Base-by-base conservation (phyloP, 2,888 invertebrate genomes). In the Papilio elwesi region DNA sequence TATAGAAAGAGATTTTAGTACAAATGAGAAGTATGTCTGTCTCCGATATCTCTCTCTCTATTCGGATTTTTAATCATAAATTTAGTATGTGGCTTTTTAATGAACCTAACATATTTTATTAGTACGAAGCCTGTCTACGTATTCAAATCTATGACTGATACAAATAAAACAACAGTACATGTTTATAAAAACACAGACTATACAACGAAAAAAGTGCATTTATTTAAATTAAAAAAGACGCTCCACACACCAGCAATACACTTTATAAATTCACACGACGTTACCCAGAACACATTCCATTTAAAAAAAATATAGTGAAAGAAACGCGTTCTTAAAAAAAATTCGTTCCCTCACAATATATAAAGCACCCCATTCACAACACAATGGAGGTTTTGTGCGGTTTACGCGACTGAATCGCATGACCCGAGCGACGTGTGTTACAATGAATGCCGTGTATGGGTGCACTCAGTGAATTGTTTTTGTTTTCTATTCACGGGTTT, bases 391-490 rank as follows among this genome's bases (percentile, higher is more conserved):
- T 88, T 89, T 90, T 87, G 88, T 89, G 81, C 79, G 80, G 85
- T 87, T 85, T 85, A 83, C 85, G 82, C 83, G 79, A 81, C 78
- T 80, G 83, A 78, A 81, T 83, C 82, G 85, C 84, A 84, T 85
- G 85, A 85, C 85, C 85, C 82, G 85, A 49, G 69, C 76, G 84
- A 88, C 87, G 88, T 89, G 85, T 90, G 90, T 89, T 82, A 83
- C 88, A 84, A 84, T 85, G 80, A 79, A 77, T 38, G 74, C 74
- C 82, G 83, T 83, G 85, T 86, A 86, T 86, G 85, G 85, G 82
- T 84, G 92, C 92, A 92, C 90, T 92, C 88, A 89, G 87, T 85
- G 87, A 86, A 92, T 92, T 92, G 93, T 92, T 91, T 90, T 89
- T 88, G 84, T 90, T 90, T 87, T 81, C 80, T 81, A 81, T 82